Evolutionary conservation across 2,113 vertebrate species (phyloP).

Genomic region (Etheostoma spectabile): DNA sequence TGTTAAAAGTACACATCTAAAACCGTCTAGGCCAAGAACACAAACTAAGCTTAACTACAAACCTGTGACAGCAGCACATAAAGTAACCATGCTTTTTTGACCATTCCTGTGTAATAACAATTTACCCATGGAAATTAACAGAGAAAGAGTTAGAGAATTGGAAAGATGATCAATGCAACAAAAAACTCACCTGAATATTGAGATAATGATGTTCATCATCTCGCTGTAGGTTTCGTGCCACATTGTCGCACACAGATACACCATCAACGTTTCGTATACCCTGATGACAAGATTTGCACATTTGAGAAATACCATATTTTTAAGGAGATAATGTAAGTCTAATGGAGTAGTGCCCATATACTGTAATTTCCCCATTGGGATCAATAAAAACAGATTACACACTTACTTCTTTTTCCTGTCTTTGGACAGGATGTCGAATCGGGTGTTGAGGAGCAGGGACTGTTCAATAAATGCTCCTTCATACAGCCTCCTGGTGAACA

Average conservation of each 20-base stretch:
- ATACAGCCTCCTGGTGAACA: slow-evolving; percentile 75
- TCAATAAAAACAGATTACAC: no score
- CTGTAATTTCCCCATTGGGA: no score
- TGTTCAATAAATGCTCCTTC: slow-evolving; percentile 83
- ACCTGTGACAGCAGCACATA: not conserved
- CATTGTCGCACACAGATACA: slow-evolving; percentile 85
- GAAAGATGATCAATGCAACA: not conserved
- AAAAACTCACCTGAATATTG: slow-evolving; percentile 80
- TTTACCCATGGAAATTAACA: not conserved
- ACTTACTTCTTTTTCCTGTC: slow-evolving; percentile 48
- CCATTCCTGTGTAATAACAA: not conserved
- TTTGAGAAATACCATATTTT: not conserved
- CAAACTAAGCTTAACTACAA: not conserved
- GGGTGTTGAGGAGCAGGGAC: slow-evolving; percentile 78
- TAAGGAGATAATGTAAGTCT: not conserved
- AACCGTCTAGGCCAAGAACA: not conserved
- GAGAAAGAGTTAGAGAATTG: not conserved
- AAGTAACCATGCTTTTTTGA: not conserved
- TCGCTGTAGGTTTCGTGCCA: slow-evolving; percentile 84
- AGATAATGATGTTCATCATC: slow-evolving; percentile 83
- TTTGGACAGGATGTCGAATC: slow-evolving; percentile 58
- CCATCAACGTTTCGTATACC: slow-evolving; percentile 3
- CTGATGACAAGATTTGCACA: not conserved
- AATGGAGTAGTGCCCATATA: no score
- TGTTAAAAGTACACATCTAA: not conserved